These are phyloP conservation scores for Phortica okadai DNA, from an alignment of 2,888 invertebrate species.

Conservation along the genomic window DNA sequence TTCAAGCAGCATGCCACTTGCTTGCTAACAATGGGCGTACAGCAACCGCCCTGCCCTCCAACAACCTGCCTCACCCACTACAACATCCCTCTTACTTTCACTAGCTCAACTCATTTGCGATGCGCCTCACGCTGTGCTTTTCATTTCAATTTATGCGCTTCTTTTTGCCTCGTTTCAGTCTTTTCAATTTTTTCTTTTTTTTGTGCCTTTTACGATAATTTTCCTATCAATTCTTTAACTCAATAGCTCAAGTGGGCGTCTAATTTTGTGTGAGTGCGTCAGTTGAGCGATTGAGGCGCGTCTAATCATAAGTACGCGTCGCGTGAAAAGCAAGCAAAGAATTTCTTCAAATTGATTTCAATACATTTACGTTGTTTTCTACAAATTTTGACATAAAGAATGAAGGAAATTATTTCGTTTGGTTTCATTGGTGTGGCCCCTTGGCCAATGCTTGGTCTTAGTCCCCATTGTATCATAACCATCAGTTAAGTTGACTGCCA, in stretches of 20 bases:
- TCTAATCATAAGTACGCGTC: slow-evolving; percentile 40
- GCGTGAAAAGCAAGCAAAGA: background rate
- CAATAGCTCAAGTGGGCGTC: slow-evolving; percentile 26
- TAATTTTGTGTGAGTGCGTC: slow-evolving; percentile 9
- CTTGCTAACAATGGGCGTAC: background rate
- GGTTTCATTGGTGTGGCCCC: too few relatives aligned
- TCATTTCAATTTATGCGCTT: slow-evolving; percentile 66
- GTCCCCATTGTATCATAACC: slow-evolving; percentile 57
- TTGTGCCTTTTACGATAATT: slow-evolving; percentile 22
- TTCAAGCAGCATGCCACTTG: background rate
- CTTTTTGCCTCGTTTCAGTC: slow-evolving; percentile 46
- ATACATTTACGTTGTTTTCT: slow-evolving; percentile 72
- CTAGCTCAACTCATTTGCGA: slow-evolving; percentile 62
- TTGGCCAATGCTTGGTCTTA: background rate
- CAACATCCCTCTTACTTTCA: background rate
- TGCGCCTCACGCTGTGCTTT: slow-evolving; percentile 68
- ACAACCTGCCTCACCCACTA: background rate
- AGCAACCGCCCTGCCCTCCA: background rate
- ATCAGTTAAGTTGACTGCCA: slow-evolving; percentile 33
- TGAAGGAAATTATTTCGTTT: too few relatives aligned
- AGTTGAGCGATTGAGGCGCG: slow-evolving; percentile 56
- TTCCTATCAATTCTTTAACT: slow-evolving; percentile 18
- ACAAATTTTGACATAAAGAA: slow-evolving; percentile 51
- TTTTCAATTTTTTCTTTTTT: slow-evolving; percentile 31
- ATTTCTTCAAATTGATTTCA: slow-evolving; percentile 71